Conservation (phyloP, 2,797 vertebrate genomes). For the Gambusia yucatana region DNA sequence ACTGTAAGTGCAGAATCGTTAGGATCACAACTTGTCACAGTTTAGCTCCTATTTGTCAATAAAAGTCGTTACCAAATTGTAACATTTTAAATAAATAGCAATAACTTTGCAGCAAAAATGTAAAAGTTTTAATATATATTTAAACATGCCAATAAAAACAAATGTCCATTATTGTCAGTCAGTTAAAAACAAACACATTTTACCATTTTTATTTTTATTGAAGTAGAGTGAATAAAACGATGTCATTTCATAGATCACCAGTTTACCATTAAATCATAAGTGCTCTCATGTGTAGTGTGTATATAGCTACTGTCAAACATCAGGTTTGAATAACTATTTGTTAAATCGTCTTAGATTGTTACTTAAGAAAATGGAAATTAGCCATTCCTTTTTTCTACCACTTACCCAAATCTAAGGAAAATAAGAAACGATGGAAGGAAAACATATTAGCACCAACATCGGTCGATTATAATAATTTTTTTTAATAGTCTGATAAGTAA, state of each 20-base stretch:
- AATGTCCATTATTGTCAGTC: too few species aligned
- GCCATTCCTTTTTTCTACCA: neutral
- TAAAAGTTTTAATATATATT: neutral
- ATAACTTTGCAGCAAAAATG: neutral
- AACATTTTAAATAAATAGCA: neutral
- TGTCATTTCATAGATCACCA: neutral
- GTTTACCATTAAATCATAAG: neutral
- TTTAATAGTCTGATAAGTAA: neutral
- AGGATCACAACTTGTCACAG: neutral
- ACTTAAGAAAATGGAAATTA: neutral
- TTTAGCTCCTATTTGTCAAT: neutral
- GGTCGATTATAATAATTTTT: neutral
- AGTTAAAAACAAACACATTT: too few species aligned
- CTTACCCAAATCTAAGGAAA: neutral
- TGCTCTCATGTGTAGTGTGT: neutral
- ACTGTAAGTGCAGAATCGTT: neutral
- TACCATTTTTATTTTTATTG: too few species aligned
- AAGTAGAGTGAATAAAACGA: neutral
- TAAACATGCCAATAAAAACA: neutral
- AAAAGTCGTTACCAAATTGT: too few species aligned
- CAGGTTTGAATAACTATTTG: neutral
- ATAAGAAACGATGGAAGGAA: neutral
- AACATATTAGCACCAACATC: neutral
- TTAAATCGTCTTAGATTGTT: neutral
- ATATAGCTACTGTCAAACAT: neutral